Evolutionary conservation across 2,113 vertebrate genomes (phyloP), one percentile per base, ranked within the genome.

Genomic region (Tinamus guttatus): DNA sequence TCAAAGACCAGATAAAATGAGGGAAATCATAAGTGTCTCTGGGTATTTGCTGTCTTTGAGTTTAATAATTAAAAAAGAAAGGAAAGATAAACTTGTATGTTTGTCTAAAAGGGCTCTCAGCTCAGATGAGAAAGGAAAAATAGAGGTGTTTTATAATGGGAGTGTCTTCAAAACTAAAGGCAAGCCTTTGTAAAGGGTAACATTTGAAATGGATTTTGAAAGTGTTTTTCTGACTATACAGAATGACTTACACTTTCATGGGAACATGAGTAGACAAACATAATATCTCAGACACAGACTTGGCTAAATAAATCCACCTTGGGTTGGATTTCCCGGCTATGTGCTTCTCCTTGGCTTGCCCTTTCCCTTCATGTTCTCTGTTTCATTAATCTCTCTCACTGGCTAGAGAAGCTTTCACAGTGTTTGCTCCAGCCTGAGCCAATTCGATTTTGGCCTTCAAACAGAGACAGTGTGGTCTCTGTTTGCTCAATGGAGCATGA

Each of bases 71-170:
- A 27, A 83, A 86, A 59, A 8, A 13, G 8, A 49, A 68, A 84
- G 51, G 1, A 79, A 58, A 84, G 5, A 21, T 32, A 76, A 87
- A 58, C 0, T 43, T 0, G 38, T 40, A 12, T 11, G 1, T 51
- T 76, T 82, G 1, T 1, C 51, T 47, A 5, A n/a, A 80, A 75
- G 87, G 10, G 1, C 4, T 79, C 14, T 77, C 10, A 11, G 11
- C 41, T 90, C 4, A 36, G 43, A 36, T 22, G 13, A 81, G 19
- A 80, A 85, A 73, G 8, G 19, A 67, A 81, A 24, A 56, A 18
- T 10, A 0, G 1, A 40, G 49, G 38, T 14, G 1, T n/a, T 81
- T 91, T 58, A 43, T 43, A 3, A 14, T 30, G 4, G 5, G 7
- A 40, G 1, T 54, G 11, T 52, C n/a, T 83, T 86, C 15, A 83